phyloP scores from a whole-genome alignment of 2,113 vertebrate species.

The Apteryx mantelli region DNA sequence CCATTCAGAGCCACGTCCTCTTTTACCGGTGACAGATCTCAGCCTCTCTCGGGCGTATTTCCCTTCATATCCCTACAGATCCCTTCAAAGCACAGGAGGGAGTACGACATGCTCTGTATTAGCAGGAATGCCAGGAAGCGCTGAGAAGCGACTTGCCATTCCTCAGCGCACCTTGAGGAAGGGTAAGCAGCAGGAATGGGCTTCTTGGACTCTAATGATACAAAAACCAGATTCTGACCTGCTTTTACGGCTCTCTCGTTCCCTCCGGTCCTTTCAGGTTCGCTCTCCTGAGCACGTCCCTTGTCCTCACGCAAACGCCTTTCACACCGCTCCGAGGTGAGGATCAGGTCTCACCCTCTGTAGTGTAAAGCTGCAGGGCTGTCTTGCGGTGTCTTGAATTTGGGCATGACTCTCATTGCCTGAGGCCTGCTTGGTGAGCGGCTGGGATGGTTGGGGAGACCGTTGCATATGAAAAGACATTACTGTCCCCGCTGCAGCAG shows the following conservation, averaged over 20 bases:
- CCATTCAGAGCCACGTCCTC: not conserved
- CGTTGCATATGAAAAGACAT: not conserved
- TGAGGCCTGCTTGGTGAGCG: not conserved
- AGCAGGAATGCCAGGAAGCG: not conserved
- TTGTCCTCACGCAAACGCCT: not conserved
- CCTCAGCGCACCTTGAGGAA: fast-evolving
- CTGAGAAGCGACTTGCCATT: not conserved
- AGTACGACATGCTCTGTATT: not conserved
- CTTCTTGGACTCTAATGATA: too few relatives aligned
- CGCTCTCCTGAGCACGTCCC: not conserved
- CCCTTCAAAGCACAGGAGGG: not conserved
- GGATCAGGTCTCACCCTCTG: not conserved
- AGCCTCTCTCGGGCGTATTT: fast-evolving
- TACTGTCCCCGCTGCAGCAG: not conserved
- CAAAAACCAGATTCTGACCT: not conserved
- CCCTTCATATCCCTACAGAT: not conserved
- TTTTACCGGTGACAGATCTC: fast-evolving
- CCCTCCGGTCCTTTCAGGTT: not conserved
- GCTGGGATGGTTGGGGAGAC: not conserved
- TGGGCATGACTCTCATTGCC: not conserved
- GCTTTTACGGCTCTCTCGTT: too few relatives aligned
- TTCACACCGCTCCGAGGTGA: not conserved
- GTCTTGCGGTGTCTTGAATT: not conserved
- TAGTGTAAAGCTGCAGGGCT: not conserved
- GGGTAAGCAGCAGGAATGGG: not conserved